Percentiles rank a stretch among this genome's conserved stretches.
Evolutionary conservation across 2,888 invertebrate genomes (phyloP).

Genomic region (Branchipolynoe longqiensis): DNA sequence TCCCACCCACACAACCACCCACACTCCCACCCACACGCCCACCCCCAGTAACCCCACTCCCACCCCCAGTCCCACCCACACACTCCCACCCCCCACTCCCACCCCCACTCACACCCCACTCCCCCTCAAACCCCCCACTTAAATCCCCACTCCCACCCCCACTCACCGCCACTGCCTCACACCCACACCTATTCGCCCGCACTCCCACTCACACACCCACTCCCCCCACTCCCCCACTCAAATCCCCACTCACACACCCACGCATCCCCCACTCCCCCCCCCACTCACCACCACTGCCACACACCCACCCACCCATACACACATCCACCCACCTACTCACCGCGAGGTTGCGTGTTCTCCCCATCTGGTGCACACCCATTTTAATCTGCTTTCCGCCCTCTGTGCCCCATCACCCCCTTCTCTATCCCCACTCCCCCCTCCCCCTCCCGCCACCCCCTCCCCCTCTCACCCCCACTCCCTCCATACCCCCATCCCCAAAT

Average conservation of each 20-base stretch:
- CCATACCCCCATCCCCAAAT: too few relatives aligned
- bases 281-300: not conserved
- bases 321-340: not conserved
- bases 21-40: too few relatives aligned
- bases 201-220: too few relatives aligned
- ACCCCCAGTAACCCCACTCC: too few relatives aligned
- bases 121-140: too few relatives aligned
- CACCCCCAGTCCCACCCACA: not conserved
- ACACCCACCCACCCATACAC: too few relatives aligned
- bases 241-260: not conserved
- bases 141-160: not conserved
- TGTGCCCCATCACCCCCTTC: too few relatives aligned
- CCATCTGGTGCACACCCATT: slow-evolving; percentile 1
- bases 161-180: not conserved
- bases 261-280: not conserved
- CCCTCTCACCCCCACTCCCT: too few relatives aligned
- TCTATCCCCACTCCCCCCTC: too few relatives aligned
- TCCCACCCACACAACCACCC: too few relatives aligned
- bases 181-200: not conserved
- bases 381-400: slow-evolving; percentile 34
- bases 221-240: not conserved
- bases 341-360: not conserved
- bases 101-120: not conserved
- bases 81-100: not conserved
- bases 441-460: too few relatives aligned